phyloP scores from a whole-genome alignment of 1,140 invertebrate genomes.

The Hypsibius dujardini region DNA sequence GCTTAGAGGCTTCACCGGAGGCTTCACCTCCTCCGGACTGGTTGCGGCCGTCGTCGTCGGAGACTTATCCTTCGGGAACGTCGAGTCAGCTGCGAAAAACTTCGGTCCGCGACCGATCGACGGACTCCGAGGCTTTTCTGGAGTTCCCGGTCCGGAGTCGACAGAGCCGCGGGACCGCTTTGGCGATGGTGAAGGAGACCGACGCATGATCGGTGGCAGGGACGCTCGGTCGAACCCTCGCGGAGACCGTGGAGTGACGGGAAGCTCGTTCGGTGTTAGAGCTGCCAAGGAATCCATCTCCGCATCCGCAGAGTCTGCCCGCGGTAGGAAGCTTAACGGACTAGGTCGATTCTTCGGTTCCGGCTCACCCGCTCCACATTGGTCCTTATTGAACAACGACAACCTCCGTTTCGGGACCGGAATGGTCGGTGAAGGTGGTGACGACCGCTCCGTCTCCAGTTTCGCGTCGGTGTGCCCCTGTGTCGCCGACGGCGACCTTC shows the following conservation, averaged over 20 bases:
- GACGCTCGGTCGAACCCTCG: neutral
- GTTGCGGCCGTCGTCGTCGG: too few relatives aligned
- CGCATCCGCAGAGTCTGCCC: neutral
- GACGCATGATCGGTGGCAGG: slow-evolving; percentile 8
- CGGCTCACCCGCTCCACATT: slow-evolving; percentile 8
- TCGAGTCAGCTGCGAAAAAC: neutral
- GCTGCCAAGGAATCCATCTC: neutral
- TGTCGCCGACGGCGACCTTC: neutral
- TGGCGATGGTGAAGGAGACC: neutral
- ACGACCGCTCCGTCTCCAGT: neutral
- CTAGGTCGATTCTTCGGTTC: neutral
- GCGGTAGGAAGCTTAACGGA: slow-evolving; percentile 1
- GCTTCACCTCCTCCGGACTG: neutral
- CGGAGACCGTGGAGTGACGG: neutral
- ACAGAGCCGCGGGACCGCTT: slow-evolving; percentile 15
- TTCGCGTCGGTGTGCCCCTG: neutral
- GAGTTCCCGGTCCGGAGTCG: neutral
- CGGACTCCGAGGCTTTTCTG: slow-evolving; percentile 2
- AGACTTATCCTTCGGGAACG: neutral
- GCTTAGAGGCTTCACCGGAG: neutral
- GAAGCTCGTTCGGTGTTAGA: neutral
- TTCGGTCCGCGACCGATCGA: neutral
- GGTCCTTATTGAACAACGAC: neutral
- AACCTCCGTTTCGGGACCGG: neutral
- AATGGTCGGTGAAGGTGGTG: neutral